A percentile compares a stretch with the other conserved stretches of the same genome.
These are phyloP conservation scores for Sarotherodon lohbergeri DNA, from an alignment of 2,113 vertebrate genomes.

Conservation along the genomic window DNA sequence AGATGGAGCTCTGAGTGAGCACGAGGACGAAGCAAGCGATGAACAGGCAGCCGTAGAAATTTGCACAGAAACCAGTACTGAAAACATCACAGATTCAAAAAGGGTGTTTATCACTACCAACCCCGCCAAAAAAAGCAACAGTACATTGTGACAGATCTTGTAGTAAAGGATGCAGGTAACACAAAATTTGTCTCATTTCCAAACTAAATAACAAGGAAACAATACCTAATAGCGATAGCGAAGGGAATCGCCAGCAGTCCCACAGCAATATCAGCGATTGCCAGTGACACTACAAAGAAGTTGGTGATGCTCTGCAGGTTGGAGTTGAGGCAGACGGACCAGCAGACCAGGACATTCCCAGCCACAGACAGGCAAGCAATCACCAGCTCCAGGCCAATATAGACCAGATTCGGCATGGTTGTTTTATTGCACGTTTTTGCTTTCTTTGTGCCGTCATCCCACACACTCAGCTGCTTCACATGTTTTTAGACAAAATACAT, in stretches of 20 bases:
- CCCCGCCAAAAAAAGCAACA: neutral
- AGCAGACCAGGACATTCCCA: constrained; percentile 95
- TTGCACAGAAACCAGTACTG: constrained; percentile 89
- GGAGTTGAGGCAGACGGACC: constrained; percentile 91
- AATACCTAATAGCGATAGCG: constrained; percentile 79
- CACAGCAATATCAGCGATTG: constrained; percentile 90
- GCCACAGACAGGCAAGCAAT: constrained; percentile 85
- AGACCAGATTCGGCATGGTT: constrained; percentile 77
- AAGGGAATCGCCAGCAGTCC: constrained; percentile 93
- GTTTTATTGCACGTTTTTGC: neutral
- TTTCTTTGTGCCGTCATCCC: constrained; percentile 42
- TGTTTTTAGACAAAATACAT: constrained; percentile 15
- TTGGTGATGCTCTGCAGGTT: constrained; percentile 96
- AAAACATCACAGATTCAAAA: neutral
- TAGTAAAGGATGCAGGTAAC: neutral
- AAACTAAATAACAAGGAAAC: neutral
- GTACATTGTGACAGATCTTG: neutral
- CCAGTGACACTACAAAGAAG: constrained; percentile 93
- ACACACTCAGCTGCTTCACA: neutral
- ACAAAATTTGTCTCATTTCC: neutral
- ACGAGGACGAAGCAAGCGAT: constrained; percentile 95
- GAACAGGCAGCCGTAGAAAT: constrained; percentile 93
- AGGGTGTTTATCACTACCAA: neutral
- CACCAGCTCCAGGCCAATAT: constrained; percentile 85
- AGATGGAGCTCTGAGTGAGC: constrained; percentile 96